Evolutionary conservation across 2,113 vertebrate species (phyloP).

Genomic region (Prinia subflava): DNA sequence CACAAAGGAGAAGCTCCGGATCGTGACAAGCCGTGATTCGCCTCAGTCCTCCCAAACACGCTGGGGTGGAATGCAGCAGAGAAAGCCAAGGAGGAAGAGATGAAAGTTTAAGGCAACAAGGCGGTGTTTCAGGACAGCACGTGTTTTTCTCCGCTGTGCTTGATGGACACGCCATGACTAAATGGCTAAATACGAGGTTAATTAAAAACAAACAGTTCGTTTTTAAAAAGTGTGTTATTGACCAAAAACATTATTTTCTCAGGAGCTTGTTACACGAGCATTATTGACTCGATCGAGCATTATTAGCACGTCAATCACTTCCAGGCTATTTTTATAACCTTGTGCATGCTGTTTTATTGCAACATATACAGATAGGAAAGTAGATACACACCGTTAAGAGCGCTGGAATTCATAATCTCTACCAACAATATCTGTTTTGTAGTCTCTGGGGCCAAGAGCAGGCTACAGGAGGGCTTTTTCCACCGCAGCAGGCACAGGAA

Average conservation of each 20-base stretch:
- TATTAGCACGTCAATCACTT: conserved; percentile 72
- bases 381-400: conserved; percentile 47
- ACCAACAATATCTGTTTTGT: conserved; percentile 51
- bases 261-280: conserved; percentile 51
- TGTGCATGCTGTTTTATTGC: conserved; percentile 70
- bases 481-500: neutral
- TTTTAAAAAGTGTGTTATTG: conserved; percentile 45
- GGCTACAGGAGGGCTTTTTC: neutral
- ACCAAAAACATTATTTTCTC: conserved; percentile 72
- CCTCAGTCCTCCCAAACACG: conserved; percentile 51
- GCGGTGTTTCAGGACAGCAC: neutral
- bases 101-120: conserved; percentile 56
- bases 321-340: conserved; percentile 77
- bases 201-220: conserved; percentile 84
- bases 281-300: conserved; percentile 51
- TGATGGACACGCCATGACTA: conserved; percentile 74
- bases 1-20: conserved; percentile 70
- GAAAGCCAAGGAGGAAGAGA: conserved; percentile 65
- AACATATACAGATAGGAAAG: conserved; percentile 76
- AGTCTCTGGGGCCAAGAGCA: neutral
- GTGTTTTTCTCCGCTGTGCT: conserved; percentile 42
- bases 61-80: conserved; percentile 70
- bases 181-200: conserved; percentile 77
- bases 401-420: conserved; percentile 64
- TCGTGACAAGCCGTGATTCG: conserved; percentile 63